phyloP scores from a whole-genome alignment of 1,140 invertebrate species.

The Psilanteris sp. region DNA sequence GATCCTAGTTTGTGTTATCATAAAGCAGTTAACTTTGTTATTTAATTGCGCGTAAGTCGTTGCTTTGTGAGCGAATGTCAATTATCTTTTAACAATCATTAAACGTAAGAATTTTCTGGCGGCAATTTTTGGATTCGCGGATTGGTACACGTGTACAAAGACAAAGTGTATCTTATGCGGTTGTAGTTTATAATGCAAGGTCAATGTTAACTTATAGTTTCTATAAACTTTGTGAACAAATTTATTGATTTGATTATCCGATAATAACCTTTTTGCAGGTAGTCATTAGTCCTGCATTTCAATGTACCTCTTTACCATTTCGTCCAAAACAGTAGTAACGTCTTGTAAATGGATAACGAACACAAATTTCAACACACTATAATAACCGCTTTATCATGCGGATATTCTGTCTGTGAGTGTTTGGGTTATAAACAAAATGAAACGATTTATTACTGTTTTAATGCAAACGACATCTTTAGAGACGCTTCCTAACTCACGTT shows the following conservation, averaged over 20 bases:
- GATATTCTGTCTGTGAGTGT: slow-evolving; percentile 51
- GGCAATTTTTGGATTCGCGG: slow-evolving; percentile 1
- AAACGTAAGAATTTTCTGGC: too few species aligned
- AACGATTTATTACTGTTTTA: slow-evolving; percentile 15
- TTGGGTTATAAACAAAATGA: slow-evolving; percentile 2
- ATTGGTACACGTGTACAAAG: slow-evolving; percentile 61
- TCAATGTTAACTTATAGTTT: slow-evolving; percentile 54
- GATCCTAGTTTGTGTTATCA: neutral
- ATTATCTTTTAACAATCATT: too few species aligned
- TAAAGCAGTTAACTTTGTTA: too few species aligned
- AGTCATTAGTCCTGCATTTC: slow-evolving; percentile 17
- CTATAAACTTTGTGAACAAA: slow-evolving; percentile 35
- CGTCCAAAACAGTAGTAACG: too few species aligned
- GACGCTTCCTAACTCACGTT: slow-evolving; percentile 13
- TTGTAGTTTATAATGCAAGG: slow-evolving; percentile 39
- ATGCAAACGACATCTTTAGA: slow-evolving; percentile 37
- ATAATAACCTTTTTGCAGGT: slow-evolving; percentile 40
- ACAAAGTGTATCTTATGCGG: slow-evolving; percentile 1
- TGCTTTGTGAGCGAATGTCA: too few species aligned
- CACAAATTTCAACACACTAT: slow-evolving; percentile 18
- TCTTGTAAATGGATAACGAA: slow-evolving; percentile 48
- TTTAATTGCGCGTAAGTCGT: too few species aligned
- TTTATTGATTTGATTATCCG: slow-evolving; percentile 58
- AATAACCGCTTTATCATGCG: slow-evolving; percentile 34
- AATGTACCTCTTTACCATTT: too few species aligned